Evolutionary conservation across 2,888 invertebrate genomes (phyloP).

Genomic region (Loripinus fragilis): DNA sequence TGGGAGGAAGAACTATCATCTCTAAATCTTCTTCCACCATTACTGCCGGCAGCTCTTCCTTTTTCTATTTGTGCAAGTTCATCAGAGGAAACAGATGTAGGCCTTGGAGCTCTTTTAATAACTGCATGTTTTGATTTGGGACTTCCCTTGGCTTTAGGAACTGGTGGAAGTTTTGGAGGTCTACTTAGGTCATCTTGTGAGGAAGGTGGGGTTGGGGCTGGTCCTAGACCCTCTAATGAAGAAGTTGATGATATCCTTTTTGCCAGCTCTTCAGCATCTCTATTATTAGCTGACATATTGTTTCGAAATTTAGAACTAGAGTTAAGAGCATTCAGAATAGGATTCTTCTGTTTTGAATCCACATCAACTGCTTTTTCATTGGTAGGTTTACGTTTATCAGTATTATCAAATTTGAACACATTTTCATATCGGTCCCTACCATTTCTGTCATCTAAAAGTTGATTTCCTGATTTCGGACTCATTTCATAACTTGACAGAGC

Average conservation of each 20-base stretch:
- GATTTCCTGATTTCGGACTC: conserved; percentile 18
- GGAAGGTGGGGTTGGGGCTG: conserved; percentile 57
- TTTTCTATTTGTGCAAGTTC: conserved; percentile 60
- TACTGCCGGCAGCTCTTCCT: conserved; percentile 38
- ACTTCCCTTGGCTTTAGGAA: conserved; percentile 53
- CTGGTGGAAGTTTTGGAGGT: conserved; percentile 64
- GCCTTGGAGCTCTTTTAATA: conserved; percentile 65
- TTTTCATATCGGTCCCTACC: neutral
- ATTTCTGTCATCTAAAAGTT: conserved; percentile 7
- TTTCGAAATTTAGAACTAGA: conserved; percentile 70
- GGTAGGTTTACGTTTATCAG: neutral
- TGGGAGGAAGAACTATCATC: conserved; percentile 55
- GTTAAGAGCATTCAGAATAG: conserved; percentile 68
- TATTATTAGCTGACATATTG: conserved; percentile 67
- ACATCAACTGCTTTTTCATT: conserved; percentile 37
- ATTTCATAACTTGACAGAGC: neutral
- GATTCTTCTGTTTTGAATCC: conserved; percentile 55
- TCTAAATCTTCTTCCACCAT: conserved; percentile 38
- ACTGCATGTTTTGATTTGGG: conserved; percentile 65
- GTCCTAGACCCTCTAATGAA: conserved; percentile 54
- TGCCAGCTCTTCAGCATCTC: conserved; percentile 71
- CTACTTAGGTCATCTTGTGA: conserved; percentile 32
- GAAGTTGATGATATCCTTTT: conserved; percentile 67
- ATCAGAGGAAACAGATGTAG: conserved; percentile 69
- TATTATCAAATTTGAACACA: conserved; percentile 12